Evolutionary conservation across 1,140 invertebrate genomes (phyloP), one percentile per base, ranked within the genome.

Genomic region (Aphaenogaster floridana): DNA sequence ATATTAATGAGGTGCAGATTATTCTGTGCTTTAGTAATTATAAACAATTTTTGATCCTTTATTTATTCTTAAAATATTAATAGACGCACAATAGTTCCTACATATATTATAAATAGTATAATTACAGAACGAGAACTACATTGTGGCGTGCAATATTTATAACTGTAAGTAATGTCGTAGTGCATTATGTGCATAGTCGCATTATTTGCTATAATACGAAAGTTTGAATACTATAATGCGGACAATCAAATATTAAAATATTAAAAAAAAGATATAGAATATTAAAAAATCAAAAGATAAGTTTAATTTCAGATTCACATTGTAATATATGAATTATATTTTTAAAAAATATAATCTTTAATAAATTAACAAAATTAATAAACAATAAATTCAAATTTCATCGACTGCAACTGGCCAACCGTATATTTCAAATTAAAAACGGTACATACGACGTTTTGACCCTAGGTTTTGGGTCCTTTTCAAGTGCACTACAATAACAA

Each of bases 91-190:
- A 57, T 57, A 76, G 52, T 54, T 76, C 34, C 21, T 71, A n/a
- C 28, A 57, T 42, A 9, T 39, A 76, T 59, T 76, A 76, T 76
- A 72, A 71, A 76, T 72, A 52, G 6, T 71, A 59, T 59, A 61
- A 39, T 54, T 39, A 17, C 39, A 28, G 9, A 6, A 71, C 50
- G 17, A 76, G 45, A n/a, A 66, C 66, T 50, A 79, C 15, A n/a
- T 66, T 48, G 34, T 28, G 42, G 28, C n/a, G n/a, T 57, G n/a
- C 28, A 78, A 78, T 64, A 78, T 64, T 78, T 78, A 63, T 63
- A 64, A 42, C 7, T 63, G 3, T 13, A 61, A 61, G 21, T 21
- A 48, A 48, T 15, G 76, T 48, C 15, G n/a, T 21, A 57, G n/a
- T 57, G 28, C 0, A 28, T 28, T 28, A 28, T 28, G 28, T 28